Base-by-base conservation (phyloP, 2,797 vertebrate species). In the Arctocebus calabarensis region DNA sequence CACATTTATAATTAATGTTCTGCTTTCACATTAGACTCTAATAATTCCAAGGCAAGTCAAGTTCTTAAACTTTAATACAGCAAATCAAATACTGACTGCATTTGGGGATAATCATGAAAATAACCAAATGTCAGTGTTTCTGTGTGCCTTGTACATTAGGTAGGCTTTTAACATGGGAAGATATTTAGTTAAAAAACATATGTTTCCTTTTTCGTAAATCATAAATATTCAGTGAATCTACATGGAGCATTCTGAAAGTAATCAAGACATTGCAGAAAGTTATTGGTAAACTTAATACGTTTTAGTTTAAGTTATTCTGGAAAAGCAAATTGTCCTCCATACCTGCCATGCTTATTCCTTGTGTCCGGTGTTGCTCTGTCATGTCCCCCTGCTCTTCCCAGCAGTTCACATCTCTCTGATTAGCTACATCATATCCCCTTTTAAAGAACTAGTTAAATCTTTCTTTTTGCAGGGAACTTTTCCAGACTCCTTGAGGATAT, bases 1-100 rank as follows among this genome's bases (percentile, higher is more conserved):
- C 17, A 27, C 17, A 27, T 90, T 90, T 59, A 75, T 96, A 95
- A 96, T 96, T 94, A 79, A 96, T 97, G 90, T 85, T n/a, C 43
- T 78, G n/a, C 62, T 83, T 92, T 93, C 52, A 82, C 74, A 96
- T 84, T 96, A 90, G 45, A 79, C 32, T 91, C 93, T 52, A 95
- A 78, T 96, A 93, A 94, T 93, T 91, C 57, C 70, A 88, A 94
- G 45, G 34, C 0, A 88, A 74, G 25, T 77, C 27, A 45, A 43
- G 8, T 75, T 90, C 43, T 90, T 91, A 95, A 84, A 73, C 8
- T 89, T 90, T 85, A 95, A 87, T 93, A 74, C 14, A 88, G 29
- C 81, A 92, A 43, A 79, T 62, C 84, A 94, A 87, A 94, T 66
- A 64, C 57, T 90, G 5, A 64, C 57, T 90, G 5, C 92, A 59